Percentiles rank a stretch among this genome's conserved stretches.
phyloP scores from a whole-genome alignment of 2,113 vertebrate genomes.

The Cryptomyrus ogoouensis region DNA sequence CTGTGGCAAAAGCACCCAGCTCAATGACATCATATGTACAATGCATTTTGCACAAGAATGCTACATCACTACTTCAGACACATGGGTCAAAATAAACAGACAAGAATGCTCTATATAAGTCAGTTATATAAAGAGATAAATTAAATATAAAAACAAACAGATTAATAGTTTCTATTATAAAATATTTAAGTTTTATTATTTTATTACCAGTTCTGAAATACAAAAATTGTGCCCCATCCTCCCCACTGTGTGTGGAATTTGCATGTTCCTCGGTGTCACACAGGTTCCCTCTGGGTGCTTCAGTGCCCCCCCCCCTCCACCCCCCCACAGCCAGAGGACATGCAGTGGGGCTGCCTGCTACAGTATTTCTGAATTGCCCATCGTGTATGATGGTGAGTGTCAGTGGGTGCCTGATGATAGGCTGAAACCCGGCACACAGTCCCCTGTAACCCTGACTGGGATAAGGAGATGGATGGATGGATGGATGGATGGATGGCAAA shows the following conservation, averaged over 20 bases:
- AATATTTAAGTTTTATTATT: neutral
- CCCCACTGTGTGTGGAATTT: neutral
- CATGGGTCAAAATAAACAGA: neutral
- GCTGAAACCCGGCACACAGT: neutral
- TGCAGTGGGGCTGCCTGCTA: neutral
- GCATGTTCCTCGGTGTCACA: neutral
- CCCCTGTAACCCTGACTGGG: neutral
- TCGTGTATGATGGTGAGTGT: neutral
- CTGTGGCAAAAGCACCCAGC: too few relatives aligned
- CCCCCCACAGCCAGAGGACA: neutral
- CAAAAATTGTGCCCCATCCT: neutral
- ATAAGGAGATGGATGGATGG: neutral
- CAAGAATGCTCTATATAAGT: neutral
- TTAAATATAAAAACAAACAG: neutral
- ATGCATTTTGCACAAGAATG: too few relatives aligned
- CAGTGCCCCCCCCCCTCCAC: too few relatives aligned
- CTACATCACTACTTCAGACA: neutral
- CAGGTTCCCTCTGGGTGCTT: too few relatives aligned
- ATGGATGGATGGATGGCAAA: neutral
- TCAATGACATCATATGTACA: too few relatives aligned
- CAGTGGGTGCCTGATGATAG: neutral
- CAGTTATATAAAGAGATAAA: neutral
- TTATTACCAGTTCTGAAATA: neutral
- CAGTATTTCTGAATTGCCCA: neutral
- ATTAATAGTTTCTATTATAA: neutral